These are phyloP conservation scores for Macroramphosus scolopax DNA, from an alignment of 2,797 vertebrate species.

Conservation along the genomic window DNA sequence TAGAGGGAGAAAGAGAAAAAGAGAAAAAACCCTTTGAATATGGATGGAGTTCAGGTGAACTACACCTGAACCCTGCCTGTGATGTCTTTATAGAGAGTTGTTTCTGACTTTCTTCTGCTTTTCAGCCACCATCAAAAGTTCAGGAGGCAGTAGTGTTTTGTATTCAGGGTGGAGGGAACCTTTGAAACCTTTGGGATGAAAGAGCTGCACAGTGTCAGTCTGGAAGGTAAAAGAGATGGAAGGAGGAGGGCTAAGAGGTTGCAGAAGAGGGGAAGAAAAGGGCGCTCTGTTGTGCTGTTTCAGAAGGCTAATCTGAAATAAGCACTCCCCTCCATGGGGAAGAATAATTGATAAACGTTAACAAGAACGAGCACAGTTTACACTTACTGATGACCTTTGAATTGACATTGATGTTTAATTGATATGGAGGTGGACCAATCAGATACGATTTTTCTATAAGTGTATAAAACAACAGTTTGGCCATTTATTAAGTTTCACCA, in stretches of 20 bases:
- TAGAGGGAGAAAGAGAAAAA: constrained; percentile 48
- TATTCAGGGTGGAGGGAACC: constrained; percentile 78
- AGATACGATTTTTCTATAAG: too few species aligned
- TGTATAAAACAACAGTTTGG: too few species aligned
- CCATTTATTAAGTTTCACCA: too few species aligned
- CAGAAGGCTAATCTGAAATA: constrained; percentile 63
- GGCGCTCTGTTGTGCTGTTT: constrained; percentile 70
- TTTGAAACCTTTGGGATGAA: constrained; percentile 81
- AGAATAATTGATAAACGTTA: constrained; percentile 55
- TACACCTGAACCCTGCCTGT: constrained; percentile 80
- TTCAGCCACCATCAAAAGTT: constrained; percentile 83
- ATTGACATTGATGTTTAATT: constrained; percentile 10
- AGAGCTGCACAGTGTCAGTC: constrained; percentile 75
- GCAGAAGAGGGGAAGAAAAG: constrained; percentile 56
- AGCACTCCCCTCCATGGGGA: constrained; percentile 32
- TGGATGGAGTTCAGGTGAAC: constrained; percentile 79
- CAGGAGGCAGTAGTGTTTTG: constrained; percentile 80
- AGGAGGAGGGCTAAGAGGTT: constrained; percentile 61
- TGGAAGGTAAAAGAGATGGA: constrained; percentile 72
- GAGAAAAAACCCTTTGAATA: constrained; percentile 68
- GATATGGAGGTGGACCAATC: neutral
- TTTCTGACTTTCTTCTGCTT: constrained; percentile 77
- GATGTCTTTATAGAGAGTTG: constrained; percentile 78
- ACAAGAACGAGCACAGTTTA: constrained; percentile 33
- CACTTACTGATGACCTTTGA: constrained; percentile 32